These are phyloP conservation scores for Prionailurus viverrinus DNA, from an alignment of 2,113 vertebrate species.

Conservation along the genomic window DNA sequence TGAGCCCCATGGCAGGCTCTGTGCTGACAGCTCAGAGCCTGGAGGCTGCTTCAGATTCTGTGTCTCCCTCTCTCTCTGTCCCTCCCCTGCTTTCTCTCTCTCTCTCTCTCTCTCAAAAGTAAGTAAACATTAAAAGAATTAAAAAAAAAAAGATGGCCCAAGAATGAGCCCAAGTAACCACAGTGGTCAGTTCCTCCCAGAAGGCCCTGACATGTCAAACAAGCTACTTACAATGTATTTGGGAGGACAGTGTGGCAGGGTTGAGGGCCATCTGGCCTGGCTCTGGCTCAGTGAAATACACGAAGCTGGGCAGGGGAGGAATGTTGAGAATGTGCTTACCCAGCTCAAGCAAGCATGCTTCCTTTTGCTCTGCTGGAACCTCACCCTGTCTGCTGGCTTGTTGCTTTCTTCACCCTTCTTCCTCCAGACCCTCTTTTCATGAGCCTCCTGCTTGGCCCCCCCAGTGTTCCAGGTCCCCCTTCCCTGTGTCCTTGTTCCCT, in stretches of 20 bases:
- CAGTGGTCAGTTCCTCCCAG: background rate
- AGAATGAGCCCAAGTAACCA: background rate
- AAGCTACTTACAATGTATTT: background rate
- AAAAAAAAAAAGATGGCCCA: background rate
- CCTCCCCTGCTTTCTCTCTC: too few species aligned
- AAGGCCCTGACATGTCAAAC: background rate
- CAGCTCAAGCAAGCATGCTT: too few species aligned
- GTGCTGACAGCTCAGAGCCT: too few species aligned
- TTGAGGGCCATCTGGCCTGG: background rate
- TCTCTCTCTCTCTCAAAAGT: too few species aligned
- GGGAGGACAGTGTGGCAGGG: background rate
- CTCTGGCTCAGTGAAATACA: background rate
- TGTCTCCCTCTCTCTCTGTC: too few species aligned
- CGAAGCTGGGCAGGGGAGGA: background rate
- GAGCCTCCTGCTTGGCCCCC: rapidly evolving
- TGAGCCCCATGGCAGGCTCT: too few species aligned
- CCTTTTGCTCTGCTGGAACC: background rate
- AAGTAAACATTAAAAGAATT: too few species aligned
- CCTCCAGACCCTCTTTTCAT: background rate
- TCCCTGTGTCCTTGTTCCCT: background rate
- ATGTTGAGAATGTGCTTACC: background rate
- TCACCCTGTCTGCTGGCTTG: background rate
- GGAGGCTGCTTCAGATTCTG: too few species aligned
- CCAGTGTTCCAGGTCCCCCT: background rate
- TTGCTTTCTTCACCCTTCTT: background rate